Base-by-base conservation (phyloP, 1,140 invertebrate species). In the Physella acuta region DNA sequence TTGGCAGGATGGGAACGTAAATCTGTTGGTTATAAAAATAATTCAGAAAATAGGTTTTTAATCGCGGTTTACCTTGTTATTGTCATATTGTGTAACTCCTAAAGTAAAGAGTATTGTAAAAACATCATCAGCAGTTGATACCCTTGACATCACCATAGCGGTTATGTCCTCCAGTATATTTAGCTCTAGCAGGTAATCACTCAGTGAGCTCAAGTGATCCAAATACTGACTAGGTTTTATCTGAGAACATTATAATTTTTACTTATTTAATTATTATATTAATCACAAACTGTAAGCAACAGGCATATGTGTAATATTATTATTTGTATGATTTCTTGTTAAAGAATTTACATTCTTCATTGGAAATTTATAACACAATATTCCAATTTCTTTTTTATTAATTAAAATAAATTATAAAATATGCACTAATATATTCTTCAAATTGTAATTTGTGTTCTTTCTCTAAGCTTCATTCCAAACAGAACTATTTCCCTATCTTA, bases 101-200 rank as follows among this genome's bases (percentile, higher is more conserved):
- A 72, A 34, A 53, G 62, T 64, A 2, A 36, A 31, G 2, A 75
- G 51, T 26, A 44, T 69, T 24, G 24, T 61, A 3, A 60, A 53
- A 34, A 73, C 62, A 55, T 76, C 70, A 26, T 53, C 17, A 33
- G 62, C 62, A 34, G 69, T 65, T 36, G 52, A 44, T 51, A 71
- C 63, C 68, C 68, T 55, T 30, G 71, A 64, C 68, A 68, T 56
- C 71, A 75, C 62, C 58, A 72, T 68, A 52, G 68, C 59, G 4
- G 66, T 56, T n/a, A 75, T 28, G 52, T 75, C 71, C 44, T 73
- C 71, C 14, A 75, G 69, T 24, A 72, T 58, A 24, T 60, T 75
- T 37, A 73, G 74, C 34, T 68, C 67, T n/a, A 74, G 30, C 2
- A 72, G 68, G 34, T 74, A 71, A 52, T 71, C 69, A 61, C 68